These are phyloP conservation scores for Dasyprocta punctata DNA, from an alignment of 2,113 vertebrate genomes.

Conservation along the genomic window DNA sequence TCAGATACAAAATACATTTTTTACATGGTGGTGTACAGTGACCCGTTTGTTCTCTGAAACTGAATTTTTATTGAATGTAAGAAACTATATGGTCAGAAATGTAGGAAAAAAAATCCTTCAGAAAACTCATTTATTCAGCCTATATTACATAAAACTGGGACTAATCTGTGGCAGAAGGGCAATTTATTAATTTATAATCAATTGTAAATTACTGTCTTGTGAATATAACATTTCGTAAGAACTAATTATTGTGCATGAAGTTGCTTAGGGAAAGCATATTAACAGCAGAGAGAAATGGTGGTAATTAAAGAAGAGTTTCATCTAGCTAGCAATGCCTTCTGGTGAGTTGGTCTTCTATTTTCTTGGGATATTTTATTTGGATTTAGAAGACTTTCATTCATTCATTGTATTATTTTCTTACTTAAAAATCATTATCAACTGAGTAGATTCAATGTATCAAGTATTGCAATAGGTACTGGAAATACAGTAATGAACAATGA, in stretches of 20 bases:
- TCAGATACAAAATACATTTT: background rate
- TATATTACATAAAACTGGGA: background rate
- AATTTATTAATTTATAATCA: slow-evolving; percentile 51
- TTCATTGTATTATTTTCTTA: background rate
- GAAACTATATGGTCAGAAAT: background rate
- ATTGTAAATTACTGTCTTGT: slow-evolving; percentile 33
- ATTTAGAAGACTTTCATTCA: slow-evolving; percentile 15
- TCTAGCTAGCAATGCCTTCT: background rate
- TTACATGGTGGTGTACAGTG: background rate
- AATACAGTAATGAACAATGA: background rate
- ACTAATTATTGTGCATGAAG: background rate
- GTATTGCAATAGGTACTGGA: background rate
- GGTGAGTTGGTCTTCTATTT: background rate
- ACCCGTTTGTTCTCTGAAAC: background rate
- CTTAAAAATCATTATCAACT: slow-evolving; percentile 7
- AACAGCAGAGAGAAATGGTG: slow-evolving; percentile 15
- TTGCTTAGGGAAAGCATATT: background rate
- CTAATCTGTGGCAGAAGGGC: slow-evolving; percentile 26
- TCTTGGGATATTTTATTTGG: slow-evolving; percentile 35
- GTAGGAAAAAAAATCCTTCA: background rate
- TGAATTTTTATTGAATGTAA: background rate
- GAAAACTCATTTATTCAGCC: background rate
- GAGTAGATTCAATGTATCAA: background rate
- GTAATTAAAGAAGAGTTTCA: background rate
- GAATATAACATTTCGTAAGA: background rate